Evolutionary conservation across 2,113 vertebrate genomes (phyloP), one percentile per base, ranked within the genome.

Genomic region (Ochotona princeps): DNA sequence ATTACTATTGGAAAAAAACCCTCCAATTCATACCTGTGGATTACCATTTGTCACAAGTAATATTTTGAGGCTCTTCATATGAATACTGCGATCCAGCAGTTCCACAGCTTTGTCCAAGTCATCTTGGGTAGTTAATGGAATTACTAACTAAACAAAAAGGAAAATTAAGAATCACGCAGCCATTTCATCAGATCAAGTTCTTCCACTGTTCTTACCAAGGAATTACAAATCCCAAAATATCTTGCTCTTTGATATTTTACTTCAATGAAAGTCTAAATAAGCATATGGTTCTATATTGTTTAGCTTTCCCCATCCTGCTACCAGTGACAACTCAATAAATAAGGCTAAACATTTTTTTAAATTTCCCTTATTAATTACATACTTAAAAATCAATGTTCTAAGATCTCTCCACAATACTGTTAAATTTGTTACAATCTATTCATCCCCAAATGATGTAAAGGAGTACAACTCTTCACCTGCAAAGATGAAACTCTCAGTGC

Each of bases 31-130:
- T 97, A 99, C 99, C 99, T 99, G 99, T 87, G 98, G 97, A 94
- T 97, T 99, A 89, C 97, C 97, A 92, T 99, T 99, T 83, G 99
- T 97, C 94, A 99, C 99, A 96, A 99, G 98, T 65, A 99, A 63
- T 98, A 99, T 99, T 97, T 99, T 99, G 85, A 99, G 98, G 95
- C 99, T 99, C 94, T 99, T 99, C 99, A 99, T 99, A 97, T 99
- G 99, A 97, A 99, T 97, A 67, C 99, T 99, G 90, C 99, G 99
- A 97, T 99, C 99, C 97, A 99, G 98, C 91, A 99, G 98, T 97
- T 99, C 99, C 87, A 99, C 98, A 17, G 99, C 99, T 98, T 99
- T 99, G 97, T 99, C 99, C 96, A 99, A 97, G 96, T 99, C 99
- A 95, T 99, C 99, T 96, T 99, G 99, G 13, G 99, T 99, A 86